Percentiles rank a stretch among this genome's conserved stretches.
Evolutionary conservation across 2,888 invertebrate species (phyloP).

Genomic region (Sinodicranocentrus sp.): DNA sequence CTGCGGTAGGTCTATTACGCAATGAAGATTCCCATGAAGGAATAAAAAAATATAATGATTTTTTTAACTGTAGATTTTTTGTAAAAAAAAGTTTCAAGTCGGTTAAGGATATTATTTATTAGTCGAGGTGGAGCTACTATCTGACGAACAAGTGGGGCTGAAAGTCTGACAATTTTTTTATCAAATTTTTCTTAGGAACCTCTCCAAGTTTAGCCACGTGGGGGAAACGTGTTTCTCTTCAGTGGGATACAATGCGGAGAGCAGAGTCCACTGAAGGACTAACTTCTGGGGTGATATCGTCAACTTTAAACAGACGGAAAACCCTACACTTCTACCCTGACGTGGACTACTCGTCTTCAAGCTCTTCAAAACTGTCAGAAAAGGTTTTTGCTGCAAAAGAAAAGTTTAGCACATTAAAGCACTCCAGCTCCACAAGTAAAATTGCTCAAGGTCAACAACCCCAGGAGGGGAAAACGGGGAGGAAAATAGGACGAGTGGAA

Average conservation of each 20-base stretch:
- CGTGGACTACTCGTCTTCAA: constrained; percentile 7
- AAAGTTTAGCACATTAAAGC: constrained; percentile 46
- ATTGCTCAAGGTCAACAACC: constrained; percentile 5
- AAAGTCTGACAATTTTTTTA: too few species aligned
- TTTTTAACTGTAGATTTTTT: too few species aligned
- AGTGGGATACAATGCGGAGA: constrained; percentile 83
- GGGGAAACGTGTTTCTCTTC: constrained; percentile 82
- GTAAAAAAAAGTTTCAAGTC: too few species aligned
- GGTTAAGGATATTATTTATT: too few species aligned
- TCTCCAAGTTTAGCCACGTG: constrained; percentile 83
- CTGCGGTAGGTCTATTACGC: too few species aligned
- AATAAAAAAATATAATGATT: background rate
- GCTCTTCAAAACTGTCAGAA: constrained; percentile 28
- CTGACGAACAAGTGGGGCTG: too few species aligned
- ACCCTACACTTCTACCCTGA: constrained; percentile 71
- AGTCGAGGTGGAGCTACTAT: too few species aligned
- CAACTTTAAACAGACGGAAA: constrained; percentile 75
- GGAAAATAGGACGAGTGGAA: constrained; percentile 80
- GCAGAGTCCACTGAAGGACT: constrained; percentile 81
- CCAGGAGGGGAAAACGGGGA: background rate
- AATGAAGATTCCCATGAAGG: constrained; percentile 18
- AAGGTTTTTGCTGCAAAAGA: constrained; percentile 44
- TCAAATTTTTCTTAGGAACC: too few species aligned
- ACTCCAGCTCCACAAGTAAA: background rate
- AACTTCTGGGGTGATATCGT: background rate